phyloP scores from a whole-genome alignment of 2,113 vertebrate species.

The Sigmodon hispidus region DNA sequence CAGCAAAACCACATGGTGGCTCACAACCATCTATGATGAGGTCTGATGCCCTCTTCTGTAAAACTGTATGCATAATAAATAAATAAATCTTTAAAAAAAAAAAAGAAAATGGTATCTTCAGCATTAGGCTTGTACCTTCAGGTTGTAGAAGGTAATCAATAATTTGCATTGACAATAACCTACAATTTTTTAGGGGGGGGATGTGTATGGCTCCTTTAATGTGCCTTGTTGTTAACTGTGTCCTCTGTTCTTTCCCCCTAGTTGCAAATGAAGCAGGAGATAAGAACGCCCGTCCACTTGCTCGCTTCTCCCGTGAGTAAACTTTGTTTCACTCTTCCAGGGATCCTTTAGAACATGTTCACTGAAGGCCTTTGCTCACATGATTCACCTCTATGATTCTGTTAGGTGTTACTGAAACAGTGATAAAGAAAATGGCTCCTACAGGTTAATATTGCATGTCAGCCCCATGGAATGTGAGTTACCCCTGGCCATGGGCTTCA shows the following conservation, averaged over 20 bases:
- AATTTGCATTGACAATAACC: not conserved
- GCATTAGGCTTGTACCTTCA: not conserved
- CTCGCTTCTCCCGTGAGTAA: constrained; percentile 94
- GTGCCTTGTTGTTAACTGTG: not conserved
- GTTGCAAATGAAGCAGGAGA: constrained; percentile 95
- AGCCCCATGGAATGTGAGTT: fast-evolving
- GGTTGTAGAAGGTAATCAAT: not conserved
- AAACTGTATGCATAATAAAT: no score
- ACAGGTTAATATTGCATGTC: no score
- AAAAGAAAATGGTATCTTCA: not conserved
- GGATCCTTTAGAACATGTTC: not conserved
- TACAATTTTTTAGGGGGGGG: not conserved
- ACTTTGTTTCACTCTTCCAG: not conserved
- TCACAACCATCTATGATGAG: no score
- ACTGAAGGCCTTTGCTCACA: not conserved
- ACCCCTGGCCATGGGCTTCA: not conserved
- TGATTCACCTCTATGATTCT: not conserved
- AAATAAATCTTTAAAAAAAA: no score
- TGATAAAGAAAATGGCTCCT: not conserved
- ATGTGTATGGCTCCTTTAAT: not conserved
- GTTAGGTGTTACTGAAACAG: not conserved
- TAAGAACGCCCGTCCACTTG: constrained; percentile 88
- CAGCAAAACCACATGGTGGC: no score
- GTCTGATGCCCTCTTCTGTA: no score
- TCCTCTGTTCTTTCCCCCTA: constrained; percentile 78